Conservation (phyloP, 2,113 vertebrate genomes). For the Silurus glanis region DNA sequence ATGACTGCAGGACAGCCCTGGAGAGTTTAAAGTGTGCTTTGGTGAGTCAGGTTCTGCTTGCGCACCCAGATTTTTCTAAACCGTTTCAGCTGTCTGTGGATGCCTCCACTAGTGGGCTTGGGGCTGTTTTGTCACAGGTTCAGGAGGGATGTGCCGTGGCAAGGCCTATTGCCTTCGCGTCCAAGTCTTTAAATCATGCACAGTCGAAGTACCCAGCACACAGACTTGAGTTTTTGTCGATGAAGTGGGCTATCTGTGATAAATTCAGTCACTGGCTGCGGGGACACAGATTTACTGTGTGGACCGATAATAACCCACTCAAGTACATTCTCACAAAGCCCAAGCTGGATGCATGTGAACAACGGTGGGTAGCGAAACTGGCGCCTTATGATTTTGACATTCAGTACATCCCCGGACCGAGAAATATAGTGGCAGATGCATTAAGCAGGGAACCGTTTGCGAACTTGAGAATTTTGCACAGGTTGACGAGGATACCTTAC, state of each 20-base stretch:
- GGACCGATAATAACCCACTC: constrained; percentile 31
- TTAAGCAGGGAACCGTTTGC: neutral
- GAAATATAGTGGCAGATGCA: constrained; percentile 30
- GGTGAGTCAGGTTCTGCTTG: constrained; percentile 24
- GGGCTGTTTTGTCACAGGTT: neutral
- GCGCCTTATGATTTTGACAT: constrained; percentile 33
- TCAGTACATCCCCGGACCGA: constrained; percentile 16
- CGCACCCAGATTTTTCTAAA: constrained; percentile 21
- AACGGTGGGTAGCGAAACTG: constrained; percentile 28
- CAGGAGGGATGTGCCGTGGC: neutral
- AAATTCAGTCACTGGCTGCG: constrained; percentile 25
- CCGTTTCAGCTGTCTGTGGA: constrained; percentile 23
- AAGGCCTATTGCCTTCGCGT: constrained; percentile 12
- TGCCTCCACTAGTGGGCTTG: constrained; percentile 19
- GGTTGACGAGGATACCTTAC: constrained; percentile 30
- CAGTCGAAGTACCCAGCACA: constrained; percentile 42
- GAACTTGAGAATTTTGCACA: neutral
- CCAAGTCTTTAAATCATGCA: constrained; percentile 9
- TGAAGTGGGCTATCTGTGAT: constrained; percentile 44
- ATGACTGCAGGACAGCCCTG: neutral
- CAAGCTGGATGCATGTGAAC: constrained; percentile 36
- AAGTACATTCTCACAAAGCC: constrained; percentile 35
- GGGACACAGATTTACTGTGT: neutral
- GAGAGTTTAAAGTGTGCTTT: constrained; percentile 11
- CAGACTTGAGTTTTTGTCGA: constrained; percentile 29